Conservation (phyloP, 1,140 invertebrate genomes). For the Brachionus rubens region DNA sequence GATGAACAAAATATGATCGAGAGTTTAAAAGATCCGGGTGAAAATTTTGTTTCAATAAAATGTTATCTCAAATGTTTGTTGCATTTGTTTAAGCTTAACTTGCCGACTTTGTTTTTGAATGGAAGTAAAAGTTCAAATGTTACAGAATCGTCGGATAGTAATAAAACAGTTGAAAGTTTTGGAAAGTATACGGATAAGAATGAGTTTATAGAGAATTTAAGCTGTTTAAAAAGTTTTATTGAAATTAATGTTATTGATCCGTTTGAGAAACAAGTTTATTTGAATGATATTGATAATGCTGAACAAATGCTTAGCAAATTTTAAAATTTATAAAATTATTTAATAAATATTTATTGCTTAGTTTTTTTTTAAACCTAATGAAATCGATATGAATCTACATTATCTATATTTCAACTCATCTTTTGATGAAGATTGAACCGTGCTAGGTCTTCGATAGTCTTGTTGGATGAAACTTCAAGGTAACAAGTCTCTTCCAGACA, state of each 20-base stretch:
- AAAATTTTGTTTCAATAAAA: neutral
- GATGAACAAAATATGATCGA: too few relatives aligned
- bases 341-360: too few relatives aligned
- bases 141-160: neutral
- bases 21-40: neutral
- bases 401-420: too few relatives aligned
- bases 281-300: neutral
- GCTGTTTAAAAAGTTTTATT: neutral
- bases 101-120: slow-evolving; percentile 31
- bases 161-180: neutral
- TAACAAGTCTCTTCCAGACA: too few relatives aligned
- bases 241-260: neutral
- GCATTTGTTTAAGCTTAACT: slow-evolving; percentile 20
- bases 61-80: slow-evolving; percentile 26
- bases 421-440: too few relatives aligned
- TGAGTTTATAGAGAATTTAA: neutral
- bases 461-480: too few relatives aligned
- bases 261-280: slow-evolving; percentile 28
- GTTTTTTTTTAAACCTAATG: too few relatives aligned
- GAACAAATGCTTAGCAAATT: neutral
- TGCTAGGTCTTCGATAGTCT: too few relatives aligned
- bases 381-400: too few relatives aligned
- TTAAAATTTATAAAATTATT: too few relatives aligned
- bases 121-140: neutral
- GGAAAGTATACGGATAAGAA: too few relatives aligned